A percentile compares a stretch with the other conserved stretches of the same genome.
phyloP scores from a whole-genome alignment of 23 tunicate genomes.

The Phallusia fumigata region DNA sequence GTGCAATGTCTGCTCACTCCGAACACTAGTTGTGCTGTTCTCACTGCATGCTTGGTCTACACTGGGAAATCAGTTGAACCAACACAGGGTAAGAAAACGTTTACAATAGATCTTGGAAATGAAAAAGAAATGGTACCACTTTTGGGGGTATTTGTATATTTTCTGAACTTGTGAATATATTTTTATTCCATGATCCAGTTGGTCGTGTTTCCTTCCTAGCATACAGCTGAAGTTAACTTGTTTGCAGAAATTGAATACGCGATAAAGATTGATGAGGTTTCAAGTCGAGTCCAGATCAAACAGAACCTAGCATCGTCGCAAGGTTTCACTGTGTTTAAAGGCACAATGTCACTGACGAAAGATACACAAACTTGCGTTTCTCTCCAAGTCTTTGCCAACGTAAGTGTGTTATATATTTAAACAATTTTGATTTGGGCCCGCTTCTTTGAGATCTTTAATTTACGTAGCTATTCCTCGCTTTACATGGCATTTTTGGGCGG shows the following conservation, averaged over 20 bases:
- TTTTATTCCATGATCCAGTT: too few species aligned
- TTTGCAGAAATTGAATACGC: neutral
- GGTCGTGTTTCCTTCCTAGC: too few species aligned
- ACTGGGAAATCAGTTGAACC: neutral
- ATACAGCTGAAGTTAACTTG: too few species aligned
- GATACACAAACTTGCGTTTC: neutral
- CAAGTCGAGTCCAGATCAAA: neutral
- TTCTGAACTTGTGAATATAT: too few species aligned
- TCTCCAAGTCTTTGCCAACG: neutral
- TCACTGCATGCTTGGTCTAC: neutral
- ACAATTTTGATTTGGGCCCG: too few species aligned
- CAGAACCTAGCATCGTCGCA: neutral
- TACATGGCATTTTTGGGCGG: too few species aligned
- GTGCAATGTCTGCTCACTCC: conserved; percentile 18
- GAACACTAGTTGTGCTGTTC: neutral
- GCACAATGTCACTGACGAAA: neutral
- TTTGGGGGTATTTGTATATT: too few species aligned
- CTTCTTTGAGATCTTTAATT: too few species aligned
- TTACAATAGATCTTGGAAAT: too few species aligned
- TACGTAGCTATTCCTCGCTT: too few species aligned
- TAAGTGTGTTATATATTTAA: neutral
- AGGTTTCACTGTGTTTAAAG: neutral
- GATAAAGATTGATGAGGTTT: neutral
- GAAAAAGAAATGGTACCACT: too few species aligned
- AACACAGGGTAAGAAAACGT: neutral